phyloP scores from a whole-genome alignment of 2,113 vertebrate species.

The Pituophis catenifer region DNA sequence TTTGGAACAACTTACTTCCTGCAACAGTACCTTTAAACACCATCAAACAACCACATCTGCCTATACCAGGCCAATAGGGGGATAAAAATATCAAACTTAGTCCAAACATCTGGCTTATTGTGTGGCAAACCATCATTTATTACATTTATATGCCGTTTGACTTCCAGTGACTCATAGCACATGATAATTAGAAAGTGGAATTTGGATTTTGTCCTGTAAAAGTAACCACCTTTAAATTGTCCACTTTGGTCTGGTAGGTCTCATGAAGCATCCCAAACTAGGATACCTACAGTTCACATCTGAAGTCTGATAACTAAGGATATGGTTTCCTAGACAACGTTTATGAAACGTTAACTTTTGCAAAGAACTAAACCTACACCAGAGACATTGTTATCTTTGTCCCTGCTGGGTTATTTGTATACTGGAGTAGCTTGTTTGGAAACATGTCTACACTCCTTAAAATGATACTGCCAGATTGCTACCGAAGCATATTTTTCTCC shows the following conservation, averaged over 20 bases:
- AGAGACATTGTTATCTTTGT: constrained; percentile 61
- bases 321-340: constrained; percentile 71
- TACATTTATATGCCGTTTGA: background rate
- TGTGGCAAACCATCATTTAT: background rate
- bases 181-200: constrained; percentile 15
- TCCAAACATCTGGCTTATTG: background rate
- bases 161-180: background rate
- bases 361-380: constrained; percentile 49
- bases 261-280: constrained; percentile 50
- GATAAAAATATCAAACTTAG: background rate
- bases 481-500: constrained; percentile 22
- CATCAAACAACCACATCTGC: background rate
- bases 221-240: constrained; percentile 52
- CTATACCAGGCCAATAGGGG: background rate
- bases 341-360: constrained; percentile 63
- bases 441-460: constrained; percentile 71
- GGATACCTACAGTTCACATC: constrained; percentile 59
- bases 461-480: constrained; percentile 67
- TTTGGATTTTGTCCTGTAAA: constrained; percentile 36
- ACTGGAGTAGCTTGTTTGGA: constrained; percentile 69
- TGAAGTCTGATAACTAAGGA: constrained; percentile 50
- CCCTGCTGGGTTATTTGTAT: constrained; percentile 69
- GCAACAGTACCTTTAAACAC: background rate
- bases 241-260: constrained; percentile 36
- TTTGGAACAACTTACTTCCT: background rate